phyloP scores from a whole-genome alignment of 2,113 vertebrate genomes.

The Centropus unirufus region DNA sequence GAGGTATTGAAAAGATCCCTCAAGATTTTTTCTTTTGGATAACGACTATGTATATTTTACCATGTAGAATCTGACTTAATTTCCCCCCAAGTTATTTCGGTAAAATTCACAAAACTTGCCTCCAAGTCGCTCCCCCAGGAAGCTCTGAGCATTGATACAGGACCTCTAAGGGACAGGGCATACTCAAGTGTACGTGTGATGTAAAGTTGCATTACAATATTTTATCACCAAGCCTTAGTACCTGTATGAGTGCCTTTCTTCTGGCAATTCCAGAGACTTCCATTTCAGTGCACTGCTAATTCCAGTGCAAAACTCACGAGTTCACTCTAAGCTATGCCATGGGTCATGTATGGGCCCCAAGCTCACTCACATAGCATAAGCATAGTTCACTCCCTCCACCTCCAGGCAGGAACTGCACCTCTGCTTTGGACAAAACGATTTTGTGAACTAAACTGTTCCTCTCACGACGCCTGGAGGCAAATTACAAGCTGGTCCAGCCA shows the following conservation, averaged over 20 bases:
- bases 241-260: rapidly evolving
- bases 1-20: background rate
- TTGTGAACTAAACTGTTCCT: background rate
- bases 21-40: background rate
- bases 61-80: background rate
- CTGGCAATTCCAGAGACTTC: background rate
- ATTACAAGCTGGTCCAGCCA: background rate
- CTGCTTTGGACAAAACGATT: background rate
- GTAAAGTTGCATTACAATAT: background rate
- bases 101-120: background rate
- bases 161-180: background rate
- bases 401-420: background rate
- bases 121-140: background rate
- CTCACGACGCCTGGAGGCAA: rapidly evolving
- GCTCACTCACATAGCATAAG: rapidly evolving
- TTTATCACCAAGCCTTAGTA: background rate
- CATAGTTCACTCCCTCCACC: rapidly evolving
- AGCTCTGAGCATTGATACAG: background rate
- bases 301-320: background rate
- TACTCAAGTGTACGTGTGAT: background rate
- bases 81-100: background rate
- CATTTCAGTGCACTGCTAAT: background rate
- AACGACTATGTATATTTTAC: background rate
- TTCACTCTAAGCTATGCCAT: background rate
- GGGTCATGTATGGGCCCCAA: background rate